Percentiles rank a stretch among this genome's conserved stretches.
phyloP scores from a whole-genome alignment of 2,797 vertebrate species.

The Rhinella marina region DNA sequence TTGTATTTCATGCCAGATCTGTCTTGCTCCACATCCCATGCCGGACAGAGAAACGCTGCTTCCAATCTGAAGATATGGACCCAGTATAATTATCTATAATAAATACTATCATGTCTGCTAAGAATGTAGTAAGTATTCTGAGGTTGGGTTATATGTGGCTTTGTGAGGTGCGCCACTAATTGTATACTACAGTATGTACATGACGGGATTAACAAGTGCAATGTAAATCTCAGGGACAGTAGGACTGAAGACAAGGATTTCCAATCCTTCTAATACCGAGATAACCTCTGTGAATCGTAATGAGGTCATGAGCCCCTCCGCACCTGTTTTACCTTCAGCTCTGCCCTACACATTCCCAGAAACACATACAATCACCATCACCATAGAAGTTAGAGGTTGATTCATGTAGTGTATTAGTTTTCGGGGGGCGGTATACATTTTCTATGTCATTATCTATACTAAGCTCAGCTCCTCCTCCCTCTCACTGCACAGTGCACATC shows the following conservation, averaged over 20 bases:
- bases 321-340: neutral
- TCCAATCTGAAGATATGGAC: too few species aligned
- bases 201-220: slow-evolving; percentile 11
- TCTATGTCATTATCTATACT: too few species aligned
- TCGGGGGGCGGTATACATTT: too few species aligned
- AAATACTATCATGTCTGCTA: too few species aligned
- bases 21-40: too few species aligned
- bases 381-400: neutral
- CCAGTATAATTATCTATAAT: too few species aligned
- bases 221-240: neutral
- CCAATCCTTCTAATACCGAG: slow-evolving; percentile 1
- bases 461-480: neutral
- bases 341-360: neutral
- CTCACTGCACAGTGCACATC: neutral
- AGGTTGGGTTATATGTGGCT: neutral
- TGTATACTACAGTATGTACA: neutral
- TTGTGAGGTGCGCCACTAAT: neutral
- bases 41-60: too few species aligned
- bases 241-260: neutral
- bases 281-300: neutral
- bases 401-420: too few species aligned
- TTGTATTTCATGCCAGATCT: too few species aligned
- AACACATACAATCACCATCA: neutral
- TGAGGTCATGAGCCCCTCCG: neutral
- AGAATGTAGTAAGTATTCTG: too few species aligned